Base-by-base conservation (phyloP, 2,797 vertebrate species). In the Danio aesculapii region DNA sequence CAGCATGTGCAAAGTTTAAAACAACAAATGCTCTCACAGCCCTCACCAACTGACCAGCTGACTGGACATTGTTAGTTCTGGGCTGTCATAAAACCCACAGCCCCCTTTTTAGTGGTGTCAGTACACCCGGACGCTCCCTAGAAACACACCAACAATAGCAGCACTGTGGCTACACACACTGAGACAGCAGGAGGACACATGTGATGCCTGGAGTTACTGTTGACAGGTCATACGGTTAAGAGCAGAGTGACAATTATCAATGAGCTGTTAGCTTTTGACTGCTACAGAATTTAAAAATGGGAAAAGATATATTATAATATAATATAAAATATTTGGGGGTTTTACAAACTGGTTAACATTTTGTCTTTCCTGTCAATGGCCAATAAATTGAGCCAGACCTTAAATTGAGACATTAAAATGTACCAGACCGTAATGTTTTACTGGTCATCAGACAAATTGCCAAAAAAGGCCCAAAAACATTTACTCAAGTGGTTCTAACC, bases 21-120 rank as follows among this genome's bases (percentile, higher is more conserved):
- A 76, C 73, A 84, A 79, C 69, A 80, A 69, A 39, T 81, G 49
- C 76, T 81, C 80, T 78, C 84, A 84, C 76, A 57, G 63, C 43
- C 46, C 21, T 57, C 57, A 30, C 30, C 30, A 30, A 61, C 67
- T 79, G 64, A 61, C 50, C 57, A 75, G 84, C 73, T 79, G 77
- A 82, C 79, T 39, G 44, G 13, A 46, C 49, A 81, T 39, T 68
- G 81, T 73, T 69, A 52, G 46, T 16, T 63, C 59, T 47, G 62
- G 52, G 5, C 74, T 44, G 77, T 44, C 49, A 44, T 50, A 59
- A 66, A 83, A 49, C 19, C 11, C 30, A 61, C 9, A 53, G 49
- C 49, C 49, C 67, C 67, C 21, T 49, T 41, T 52, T 11, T 11
- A 1, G 30, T 30, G 77, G 62, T 16, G 44, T 68, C 61, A 59